Percentiles rank a stretch among this genome's conserved stretches.
phyloP scores from a whole-genome alignment of 2,113 vertebrate species.

The Protobothrops flavoviridis region DNA sequence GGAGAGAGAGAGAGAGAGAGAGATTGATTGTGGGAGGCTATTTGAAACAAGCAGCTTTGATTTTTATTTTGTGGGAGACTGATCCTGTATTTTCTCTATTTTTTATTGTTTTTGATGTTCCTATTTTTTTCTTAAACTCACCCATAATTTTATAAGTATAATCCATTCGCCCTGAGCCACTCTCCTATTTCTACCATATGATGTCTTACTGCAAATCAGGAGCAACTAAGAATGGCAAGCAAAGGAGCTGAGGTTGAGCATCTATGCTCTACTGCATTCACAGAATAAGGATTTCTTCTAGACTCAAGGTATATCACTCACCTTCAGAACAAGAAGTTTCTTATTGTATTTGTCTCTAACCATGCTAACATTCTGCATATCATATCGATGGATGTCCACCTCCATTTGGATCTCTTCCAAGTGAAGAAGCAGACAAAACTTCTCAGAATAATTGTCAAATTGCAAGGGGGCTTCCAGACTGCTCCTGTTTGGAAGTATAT shows the following conservation, averaged over 20 bases:
- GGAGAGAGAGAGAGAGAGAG: too few relatives aligned
- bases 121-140: background rate
- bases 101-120: background rate
- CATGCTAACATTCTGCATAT: conserved; percentile 78
- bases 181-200: background rate
- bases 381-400: conserved; percentile 85
- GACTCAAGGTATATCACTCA: conserved; percentile 45
- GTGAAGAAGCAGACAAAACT: conserved; percentile 81
- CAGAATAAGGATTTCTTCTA: background rate
- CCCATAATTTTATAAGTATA: background rate
- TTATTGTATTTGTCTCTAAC: conserved; percentile 57
- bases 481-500: conserved; percentile 40
- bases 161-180: background rate
- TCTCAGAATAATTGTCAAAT: conserved; percentile 74
- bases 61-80: background rate
- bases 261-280: background rate
- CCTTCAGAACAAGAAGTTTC: conserved; percentile 78
- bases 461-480: conserved; percentile 69
- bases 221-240: background rate
- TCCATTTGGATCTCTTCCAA: conserved; percentile 92
- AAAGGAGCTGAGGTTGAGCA: background rate
- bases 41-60: background rate
- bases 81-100: background rate
- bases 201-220: background rate
- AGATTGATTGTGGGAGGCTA: background rate